Evolutionary conservation across 2,888 invertebrate species (phyloP).

Genomic region (Chymomyza fuscimana): DNA sequence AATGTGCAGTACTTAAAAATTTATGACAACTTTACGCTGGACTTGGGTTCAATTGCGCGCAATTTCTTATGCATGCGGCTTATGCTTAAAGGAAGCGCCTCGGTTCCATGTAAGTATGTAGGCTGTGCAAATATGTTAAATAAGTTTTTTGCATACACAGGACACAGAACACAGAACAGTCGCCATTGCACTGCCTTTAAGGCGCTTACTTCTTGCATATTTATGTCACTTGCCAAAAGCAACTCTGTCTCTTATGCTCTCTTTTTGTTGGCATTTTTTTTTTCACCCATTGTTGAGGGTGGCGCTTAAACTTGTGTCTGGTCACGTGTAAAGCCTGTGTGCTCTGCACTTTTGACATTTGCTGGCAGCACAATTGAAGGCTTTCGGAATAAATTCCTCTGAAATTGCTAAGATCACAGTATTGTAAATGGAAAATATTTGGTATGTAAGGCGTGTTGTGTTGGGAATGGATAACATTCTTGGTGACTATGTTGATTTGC

Average conservation of each 20-base stretch:
- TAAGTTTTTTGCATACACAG: background rate
- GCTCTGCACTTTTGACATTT: background rate
- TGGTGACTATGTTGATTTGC: background rate
- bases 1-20: slow-evolving; percentile 3
- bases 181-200: slow-evolving; percentile 43
- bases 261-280: background rate
- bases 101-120: background rate
- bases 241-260: slow-evolving; percentile 43
- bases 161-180: background rate
- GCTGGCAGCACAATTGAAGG: background rate
- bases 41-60: background rate
- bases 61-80: slow-evolving; percentile 3
- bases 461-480: background rate
- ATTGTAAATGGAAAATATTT: background rate
- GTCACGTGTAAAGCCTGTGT: background rate
- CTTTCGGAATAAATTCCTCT: background rate
- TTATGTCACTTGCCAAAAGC: slow-evolving; percentile 59
- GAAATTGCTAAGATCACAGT: background rate
- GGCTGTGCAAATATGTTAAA: background rate
- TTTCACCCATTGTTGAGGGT: background rate
- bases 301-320: slow-evolving; percentile 11
- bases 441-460: background rate
- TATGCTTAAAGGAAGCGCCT: background rate
- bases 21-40: slow-evolving; percentile 9
- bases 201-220: slow-evolving; percentile 69